Base-by-base conservation (phyloP, 2,888 invertebrate genomes). In the Orthonevra nobilis region DNA sequence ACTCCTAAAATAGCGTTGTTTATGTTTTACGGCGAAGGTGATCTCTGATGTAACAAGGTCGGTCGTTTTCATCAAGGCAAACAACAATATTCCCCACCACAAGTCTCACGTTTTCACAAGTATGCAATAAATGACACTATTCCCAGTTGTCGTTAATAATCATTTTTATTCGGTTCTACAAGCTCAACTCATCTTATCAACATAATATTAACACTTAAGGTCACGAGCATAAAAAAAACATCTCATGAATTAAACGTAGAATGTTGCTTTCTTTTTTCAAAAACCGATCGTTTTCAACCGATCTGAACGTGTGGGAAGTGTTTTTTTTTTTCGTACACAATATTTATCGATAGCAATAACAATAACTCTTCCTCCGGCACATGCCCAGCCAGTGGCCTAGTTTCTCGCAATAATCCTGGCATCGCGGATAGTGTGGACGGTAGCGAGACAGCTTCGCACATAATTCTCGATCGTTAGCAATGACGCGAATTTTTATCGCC, bases 311-410 rank as follows among this genome's bases (percentile, higher is more conserved):
- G n/a, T n/a, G n/a, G n/a, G n/a, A n/a, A n/a, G 26, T 14, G 19
- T 28, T 70, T 42, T 40, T n/a, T 9, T 56, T 19, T n/a, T 40
- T 48, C 40, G 19, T n/a, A 34, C 6, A 12, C 19, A 26, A 7
- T 32, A 38, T 48, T 68, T 83, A 87, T 23, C 86, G 85, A 79
- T 87, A 85, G 64, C 87, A 87, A 72, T 86, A 87, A 66, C 87
- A 87, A 30, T 63, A 52, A 30, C 82, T 86, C 19, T 85, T 84
- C 48, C 81, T 83, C 54, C 87, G 85, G 60, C 87, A 87, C 82
- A 86, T 86, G 7, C 87, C 87, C 81, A 88, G 81, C 88, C 87
- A 88, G 44, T 87, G 87, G 7, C 86, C 84, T 12, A 87, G 82
- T 23, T 83, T 82, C 40, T 83, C 82, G 82, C 87, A 88, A 82